These are phyloP conservation scores for Phataginus tetradactyla DNA, from an alignment of 2,797 vertebrate species.

Conservation along the genomic window DNA sequence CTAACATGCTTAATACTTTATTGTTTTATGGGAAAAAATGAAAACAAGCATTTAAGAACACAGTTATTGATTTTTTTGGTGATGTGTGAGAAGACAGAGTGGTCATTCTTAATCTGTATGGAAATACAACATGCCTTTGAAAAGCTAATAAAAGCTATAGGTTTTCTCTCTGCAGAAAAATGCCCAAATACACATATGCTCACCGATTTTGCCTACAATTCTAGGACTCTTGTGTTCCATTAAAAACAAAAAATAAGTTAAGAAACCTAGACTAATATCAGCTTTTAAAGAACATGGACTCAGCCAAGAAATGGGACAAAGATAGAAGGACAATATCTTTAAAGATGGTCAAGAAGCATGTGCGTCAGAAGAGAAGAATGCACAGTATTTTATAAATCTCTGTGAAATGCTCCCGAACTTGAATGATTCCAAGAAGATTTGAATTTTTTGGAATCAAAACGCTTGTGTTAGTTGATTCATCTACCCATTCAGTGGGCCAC, in stretches of 20 bases:
- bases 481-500: neutral
- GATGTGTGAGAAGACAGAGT: neutral
- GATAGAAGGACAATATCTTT: neutral
- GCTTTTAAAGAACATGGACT: neutral
- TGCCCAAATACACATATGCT: neutral
- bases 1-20: neutral
- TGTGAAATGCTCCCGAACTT: neutral
- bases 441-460: neutral
- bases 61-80: neutral
- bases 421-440: neutral
- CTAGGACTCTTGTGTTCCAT: neutral
- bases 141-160: neutral
- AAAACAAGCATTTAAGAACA: neutral
- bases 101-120: neutral
- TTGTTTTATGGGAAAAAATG: neutral
- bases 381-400: neutral
- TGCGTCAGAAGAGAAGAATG: neutral
- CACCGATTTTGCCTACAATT: neutral
- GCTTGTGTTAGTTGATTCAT: neutral
- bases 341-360: neutral
- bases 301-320: neutral
- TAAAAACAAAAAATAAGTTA: conserved; percentile 9
- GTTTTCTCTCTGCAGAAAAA: neutral
- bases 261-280: neutral
- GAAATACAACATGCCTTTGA: neutral